Percentiles rank a stretch among this genome's conserved stretches.
Evolutionary conservation across 2,797 vertebrate genomes (phyloP).

Genomic region (Eulemur albifrons): DNA sequence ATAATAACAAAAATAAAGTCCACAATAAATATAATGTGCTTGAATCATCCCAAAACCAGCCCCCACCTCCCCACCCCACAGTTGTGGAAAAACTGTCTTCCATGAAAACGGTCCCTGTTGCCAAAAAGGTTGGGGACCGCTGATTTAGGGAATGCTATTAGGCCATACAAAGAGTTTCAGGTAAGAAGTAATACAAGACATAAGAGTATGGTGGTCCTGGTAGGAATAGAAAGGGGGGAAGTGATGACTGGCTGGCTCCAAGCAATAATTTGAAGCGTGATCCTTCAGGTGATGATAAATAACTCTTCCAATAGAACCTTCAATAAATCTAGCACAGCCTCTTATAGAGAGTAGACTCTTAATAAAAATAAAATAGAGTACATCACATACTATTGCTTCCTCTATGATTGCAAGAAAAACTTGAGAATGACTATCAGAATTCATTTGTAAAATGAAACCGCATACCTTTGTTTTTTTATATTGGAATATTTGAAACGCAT

Average conservation of each 20-base stretch:
- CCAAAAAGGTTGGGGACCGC: too few species aligned
- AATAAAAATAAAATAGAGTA: neutral
- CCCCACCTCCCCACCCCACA: too few species aligned
- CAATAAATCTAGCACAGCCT: neutral
- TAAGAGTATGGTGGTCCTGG: neutral
- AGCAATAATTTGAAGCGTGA: neutral
- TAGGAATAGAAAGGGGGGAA: neutral
- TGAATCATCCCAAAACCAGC: too few species aligned
- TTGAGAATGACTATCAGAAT: neutral
- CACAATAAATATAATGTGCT: too few species aligned
- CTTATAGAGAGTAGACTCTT: neutral
- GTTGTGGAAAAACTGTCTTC: too few species aligned
- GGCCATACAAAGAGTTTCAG: neutral
- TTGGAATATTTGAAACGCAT: constrained; percentile 47
- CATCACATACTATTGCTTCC: neutral
- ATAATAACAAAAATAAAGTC: too few species aligned
- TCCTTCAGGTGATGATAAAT: neutral
- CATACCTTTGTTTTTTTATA: neutral
- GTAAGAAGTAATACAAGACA: neutral
- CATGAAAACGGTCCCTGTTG: too few species aligned
- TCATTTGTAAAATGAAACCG: neutral
- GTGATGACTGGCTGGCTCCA: neutral
- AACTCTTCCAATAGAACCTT: neutral
- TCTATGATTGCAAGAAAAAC: neutral
- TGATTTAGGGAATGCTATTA: neutral